Conservation (phyloP, 2,113 vertebrate species). For the Bungarus multicinctus region DNA sequence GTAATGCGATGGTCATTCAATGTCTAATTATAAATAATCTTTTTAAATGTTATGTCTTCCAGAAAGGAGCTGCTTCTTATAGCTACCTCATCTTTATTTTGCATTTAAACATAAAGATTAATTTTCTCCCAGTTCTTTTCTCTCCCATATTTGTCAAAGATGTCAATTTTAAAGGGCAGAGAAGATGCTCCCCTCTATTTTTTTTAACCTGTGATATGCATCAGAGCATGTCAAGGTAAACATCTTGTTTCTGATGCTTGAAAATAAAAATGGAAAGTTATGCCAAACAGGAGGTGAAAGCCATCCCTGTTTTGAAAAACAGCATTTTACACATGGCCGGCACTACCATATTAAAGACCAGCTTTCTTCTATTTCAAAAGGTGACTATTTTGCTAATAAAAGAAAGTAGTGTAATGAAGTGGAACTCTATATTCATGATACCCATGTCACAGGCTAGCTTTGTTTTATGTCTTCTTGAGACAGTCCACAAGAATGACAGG, state of each 20-base stretch:
- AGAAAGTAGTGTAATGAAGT: background rate
- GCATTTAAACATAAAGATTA: background rate
- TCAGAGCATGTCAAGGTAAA: background rate
- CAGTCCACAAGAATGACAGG: background rate
- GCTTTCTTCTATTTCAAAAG: background rate
- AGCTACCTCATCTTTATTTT: background rate
- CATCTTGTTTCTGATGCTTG: background rate
- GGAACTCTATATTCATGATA: background rate
- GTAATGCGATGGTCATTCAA: background rate
- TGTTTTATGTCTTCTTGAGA: background rate
- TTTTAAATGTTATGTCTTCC: background rate
- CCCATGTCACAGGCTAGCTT: background rate
- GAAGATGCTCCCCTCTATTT: background rate
- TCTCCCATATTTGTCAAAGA: background rate
- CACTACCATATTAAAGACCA: background rate
- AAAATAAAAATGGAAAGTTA: background rate
- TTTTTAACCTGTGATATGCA: background rate
- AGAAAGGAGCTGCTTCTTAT: background rate
- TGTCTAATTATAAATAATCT: slow-evolving; percentile 1
- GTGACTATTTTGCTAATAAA: background rate
- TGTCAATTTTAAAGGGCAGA: background rate
- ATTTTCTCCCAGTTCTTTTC: background rate
- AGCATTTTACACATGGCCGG: background rate
- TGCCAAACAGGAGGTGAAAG: slow-evolving; percentile 8
- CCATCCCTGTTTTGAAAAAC: background rate